Base-by-base conservation (phyloP, 2,113 vertebrate genomes). In the Rafetus swinhoei region DNA sequence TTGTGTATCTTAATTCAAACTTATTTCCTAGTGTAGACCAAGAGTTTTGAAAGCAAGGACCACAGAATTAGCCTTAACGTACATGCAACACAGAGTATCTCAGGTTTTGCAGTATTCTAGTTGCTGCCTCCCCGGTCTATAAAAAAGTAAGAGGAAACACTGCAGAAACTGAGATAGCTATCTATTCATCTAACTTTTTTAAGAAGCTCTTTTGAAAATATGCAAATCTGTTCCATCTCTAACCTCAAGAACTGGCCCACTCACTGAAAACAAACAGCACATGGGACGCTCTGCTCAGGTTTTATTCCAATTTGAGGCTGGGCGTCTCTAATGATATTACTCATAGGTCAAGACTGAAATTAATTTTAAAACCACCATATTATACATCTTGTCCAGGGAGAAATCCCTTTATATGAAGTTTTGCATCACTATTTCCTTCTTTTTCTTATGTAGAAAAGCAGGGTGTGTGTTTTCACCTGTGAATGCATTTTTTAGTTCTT, bases 31-130 rank as follows among this genome's bases (percentile, higher is more conserved):
- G 45, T 45, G 45, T 45, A 6, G 45, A 19, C 45, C 9, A 52
- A 56, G 10, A 22, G 79, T 81, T 32, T 56, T 0, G 0, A 22
- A n/a, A 39, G 3, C 4, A 79, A 5, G 14, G 9, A 25, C 29
- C 21, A 1, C 24, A 50, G 79, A 39, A 81, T 79, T 72, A 45
- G n/a, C 57, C 69, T 81, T 52, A 62, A 84, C 13, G 55, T 83
- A 93, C 5, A n/a, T 19, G 5, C 0, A 0, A 9, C 45, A 3
- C 62, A 86, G 89, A 45, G 25, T 84, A n/a, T 11, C 76, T n/a
- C 65, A 92, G 53, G 24, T 0, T 4, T 4, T 21, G 35, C 19
- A 24, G 12, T 24, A n/a, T 18, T 69, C 53, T 45, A 86, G 77
- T 65, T 55, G 19, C 45, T 35, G 56, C 65, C 88, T 91, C 56